Evolutionary conservation across 2,888 invertebrate genomes (phyloP).

Genomic region (Cyaniris semiargus): DNA sequence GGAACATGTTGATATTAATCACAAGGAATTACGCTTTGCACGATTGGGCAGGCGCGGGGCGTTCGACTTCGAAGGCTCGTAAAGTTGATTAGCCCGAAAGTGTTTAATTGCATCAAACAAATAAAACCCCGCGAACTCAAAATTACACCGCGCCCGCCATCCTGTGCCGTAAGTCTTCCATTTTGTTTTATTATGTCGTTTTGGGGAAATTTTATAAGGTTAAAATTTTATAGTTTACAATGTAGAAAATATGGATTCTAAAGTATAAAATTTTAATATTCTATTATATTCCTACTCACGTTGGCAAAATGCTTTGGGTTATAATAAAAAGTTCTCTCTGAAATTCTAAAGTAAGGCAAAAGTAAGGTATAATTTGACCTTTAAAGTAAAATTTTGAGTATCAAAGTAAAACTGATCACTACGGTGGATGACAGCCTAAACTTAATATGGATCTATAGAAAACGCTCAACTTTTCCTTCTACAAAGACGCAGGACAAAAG

Average conservation of each 20-base stretch:
- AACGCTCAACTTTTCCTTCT: background rate
- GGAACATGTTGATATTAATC: slow-evolving; percentile 52
- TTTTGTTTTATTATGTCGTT: slow-evolving; percentile 12
- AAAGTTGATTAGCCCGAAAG: slow-evolving; percentile 68
- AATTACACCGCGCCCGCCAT: slow-evolving; percentile 21
- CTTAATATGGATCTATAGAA: background rate
- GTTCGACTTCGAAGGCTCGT: slow-evolving; percentile 48
- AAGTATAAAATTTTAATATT: too few species aligned
- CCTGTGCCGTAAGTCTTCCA: background rate
- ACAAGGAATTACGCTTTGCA: slow-evolving; percentile 56
- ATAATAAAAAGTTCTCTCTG: too few species aligned
- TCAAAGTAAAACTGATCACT: too few species aligned
- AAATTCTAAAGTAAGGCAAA: too few species aligned
- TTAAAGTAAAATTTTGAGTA: too few species aligned
- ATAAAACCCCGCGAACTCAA: slow-evolving; percentile 39
- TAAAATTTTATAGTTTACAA: background rate
- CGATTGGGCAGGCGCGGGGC: slow-evolving; percentile 47
- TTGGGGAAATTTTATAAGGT: background rate
- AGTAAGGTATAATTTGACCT: too few species aligned
- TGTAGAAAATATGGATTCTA: background rate
- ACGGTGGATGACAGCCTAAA: too few species aligned
- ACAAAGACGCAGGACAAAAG: background rate
- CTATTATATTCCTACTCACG: too few species aligned
- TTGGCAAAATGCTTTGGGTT: too few species aligned
- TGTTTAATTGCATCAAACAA: slow-evolving; percentile 63